These are phyloP conservation scores for Neomorphus geoffroyi DNA, from an alignment of 2,797 vertebrate species.

Conservation along the genomic window DNA sequence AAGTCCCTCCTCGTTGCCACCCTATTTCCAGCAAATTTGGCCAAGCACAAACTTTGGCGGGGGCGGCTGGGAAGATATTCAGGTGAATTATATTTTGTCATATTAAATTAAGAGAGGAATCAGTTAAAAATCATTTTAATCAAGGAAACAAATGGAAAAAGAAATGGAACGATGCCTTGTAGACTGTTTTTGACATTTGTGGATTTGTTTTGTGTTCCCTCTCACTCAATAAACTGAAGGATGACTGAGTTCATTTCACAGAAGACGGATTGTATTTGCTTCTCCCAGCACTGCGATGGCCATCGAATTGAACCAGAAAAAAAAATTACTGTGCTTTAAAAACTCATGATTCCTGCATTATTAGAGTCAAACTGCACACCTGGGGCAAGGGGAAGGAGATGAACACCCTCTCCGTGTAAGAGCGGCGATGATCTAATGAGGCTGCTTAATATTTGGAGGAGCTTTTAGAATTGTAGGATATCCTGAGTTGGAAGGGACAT, in stretches of 20 bases:
- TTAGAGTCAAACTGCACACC: background rate
- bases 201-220: slow-evolving; percentile 48
- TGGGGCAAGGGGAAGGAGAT: background rate
- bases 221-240: slow-evolving; percentile 39
- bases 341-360: background rate
- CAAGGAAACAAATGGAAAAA: slow-evolving; percentile 39
- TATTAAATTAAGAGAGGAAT: slow-evolving; percentile 20
- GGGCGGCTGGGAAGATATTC: background rate
- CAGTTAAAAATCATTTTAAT: slow-evolving; percentile 45
- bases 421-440: background rate
- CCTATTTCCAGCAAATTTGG: background rate
- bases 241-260: slow-evolving; percentile 61
- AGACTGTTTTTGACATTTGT: slow-evolving; percentile 36
- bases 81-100: background rate
- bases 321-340: background rate
- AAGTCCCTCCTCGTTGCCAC: background rate
- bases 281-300: background rate
- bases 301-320: background rate
- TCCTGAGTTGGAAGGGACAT: too few relatives aligned
- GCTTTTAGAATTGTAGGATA: background rate
- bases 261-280: slow-evolving; percentile 52
- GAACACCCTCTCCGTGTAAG: background rate
- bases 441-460: background rate
- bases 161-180: slow-evolving; percentile 9
- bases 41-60: background rate